Base-by-base conservation (phyloP, 1,140 invertebrate genomes). In the Macrocentrus cingulum region DNA sequence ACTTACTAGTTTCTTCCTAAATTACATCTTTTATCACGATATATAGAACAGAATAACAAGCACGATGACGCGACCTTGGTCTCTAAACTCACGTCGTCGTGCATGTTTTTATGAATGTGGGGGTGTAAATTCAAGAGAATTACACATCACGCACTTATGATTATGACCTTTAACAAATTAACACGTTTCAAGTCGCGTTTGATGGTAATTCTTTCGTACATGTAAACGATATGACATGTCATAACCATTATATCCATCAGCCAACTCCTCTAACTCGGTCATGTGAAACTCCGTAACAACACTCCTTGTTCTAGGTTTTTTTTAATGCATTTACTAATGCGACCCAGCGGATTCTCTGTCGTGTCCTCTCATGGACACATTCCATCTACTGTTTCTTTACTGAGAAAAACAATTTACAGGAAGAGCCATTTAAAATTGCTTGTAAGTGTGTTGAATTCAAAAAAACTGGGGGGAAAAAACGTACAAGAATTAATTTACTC, bases 121-220 rank as follows among this genome's bases (percentile, higher is more conserved):
- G 20, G 18, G 44, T 20, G 32, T 18, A 20, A 15, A 32, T 36
- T 20, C 6, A 52, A 16, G 29, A n/a, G 37, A 32, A 16, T 51
- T 29, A 15, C n/a, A 25, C 11, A 36, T 50, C 8, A 29, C 63
- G 68, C 62, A 54, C 62, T 69, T 60, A 72, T 72, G 68, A 69
- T 69, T 73, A 68, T 69, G 71, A 68, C 72, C 72, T 73, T 66
- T 66, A 62, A 49, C 50, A 63, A 74, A 73, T 74, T 73, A 73
- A 56, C 61, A 50, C 41, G 41, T 44, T 55, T 50, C 51, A 23
- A 55, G 58, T 60, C 61, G 23, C 44, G 52, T 32, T 13, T 1
- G n/a, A 19, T 1, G 9, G 44, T 15, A 29, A 44, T 61, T 46
- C 44, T 22, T 45, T 51, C 61, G 60, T 54, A 67, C 65, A 65